A percentile compares a stretch with the other conserved stretches of the same genome.
phyloP scores from a whole-genome alignment of 1,140 invertebrate species.

The Diplogasteroides magnus region DNA sequence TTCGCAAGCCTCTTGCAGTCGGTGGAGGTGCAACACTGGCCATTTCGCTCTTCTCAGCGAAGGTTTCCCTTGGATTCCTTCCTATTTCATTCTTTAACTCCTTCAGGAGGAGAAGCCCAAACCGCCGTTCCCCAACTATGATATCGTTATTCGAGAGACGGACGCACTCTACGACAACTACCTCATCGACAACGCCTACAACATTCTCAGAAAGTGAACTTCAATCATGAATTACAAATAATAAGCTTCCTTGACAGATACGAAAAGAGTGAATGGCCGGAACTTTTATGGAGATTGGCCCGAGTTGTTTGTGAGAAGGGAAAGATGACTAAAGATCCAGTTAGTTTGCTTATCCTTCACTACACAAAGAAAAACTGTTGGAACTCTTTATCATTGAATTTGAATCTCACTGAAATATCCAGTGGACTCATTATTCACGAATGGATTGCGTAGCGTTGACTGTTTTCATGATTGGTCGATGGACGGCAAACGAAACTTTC shows the following conservation, averaged over 20 bases:
- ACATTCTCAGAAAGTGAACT: conserved; percentile 41
- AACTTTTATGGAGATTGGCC: conserved; percentile 48
- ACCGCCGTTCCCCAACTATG: conserved; percentile 15
- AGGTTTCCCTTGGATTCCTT: too few relatives aligned
- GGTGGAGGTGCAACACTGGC: too few relatives aligned
- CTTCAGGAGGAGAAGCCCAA: background rate
- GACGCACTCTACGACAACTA: conserved; percentile 52
- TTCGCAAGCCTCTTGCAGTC: too few relatives aligned
- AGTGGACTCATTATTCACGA: too few relatives aligned
- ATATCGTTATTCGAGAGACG: conserved; percentile 42
- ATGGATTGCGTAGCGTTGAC: too few relatives aligned
- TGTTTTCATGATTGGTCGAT: too few relatives aligned
- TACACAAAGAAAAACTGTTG: too few relatives aligned
- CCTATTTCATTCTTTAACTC: background rate
- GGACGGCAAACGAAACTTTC: too few relatives aligned
- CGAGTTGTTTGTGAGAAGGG: conserved; percentile 51
- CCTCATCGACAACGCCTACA: conserved; percentile 52
- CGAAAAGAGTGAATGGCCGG: conserved; percentile 24
- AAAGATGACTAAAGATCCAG: conserved; percentile 36
- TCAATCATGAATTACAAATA: background rate
- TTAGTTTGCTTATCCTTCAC: too few relatives aligned
- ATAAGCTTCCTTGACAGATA: conserved; percentile 10
- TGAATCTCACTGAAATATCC: too few relatives aligned
- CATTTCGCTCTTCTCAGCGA: too few relatives aligned
- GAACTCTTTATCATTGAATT: too few relatives aligned